Percentiles rank a stretch among this genome's conserved stretches.
Evolutionary conservation across 92 coral and sea anemone species (phyloP).

Genomic region (Porites divaricata): DNA sequence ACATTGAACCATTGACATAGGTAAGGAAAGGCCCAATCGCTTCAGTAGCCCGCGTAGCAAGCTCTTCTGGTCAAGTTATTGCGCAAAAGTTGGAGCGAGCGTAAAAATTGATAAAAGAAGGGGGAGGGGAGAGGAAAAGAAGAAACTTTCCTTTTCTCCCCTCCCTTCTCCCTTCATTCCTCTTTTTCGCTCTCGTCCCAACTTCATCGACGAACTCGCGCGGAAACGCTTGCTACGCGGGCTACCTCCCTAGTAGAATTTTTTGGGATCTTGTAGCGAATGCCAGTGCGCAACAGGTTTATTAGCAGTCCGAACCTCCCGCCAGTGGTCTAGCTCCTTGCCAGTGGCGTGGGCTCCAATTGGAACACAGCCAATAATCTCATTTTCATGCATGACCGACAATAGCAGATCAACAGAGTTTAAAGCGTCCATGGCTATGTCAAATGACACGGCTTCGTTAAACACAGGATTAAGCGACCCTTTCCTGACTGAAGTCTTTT

Average conservation of each 20-base stretch:
- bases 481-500: conserved; percentile 85
- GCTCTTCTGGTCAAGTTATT: no score
- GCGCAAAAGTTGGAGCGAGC: no score
- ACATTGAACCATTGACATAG: no score
- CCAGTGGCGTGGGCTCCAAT: conserved; percentile 84
- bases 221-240: not conserved
- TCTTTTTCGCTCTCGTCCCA: no score
- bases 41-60: no score
- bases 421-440: conserved; percentile 76
- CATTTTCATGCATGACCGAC: conserved; percentile 94
- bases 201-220: no score
- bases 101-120: no score
- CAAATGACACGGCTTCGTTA: conserved; percentile 93
- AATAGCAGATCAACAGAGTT: conserved; percentile 76
- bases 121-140: no score
- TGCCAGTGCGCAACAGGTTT: conserved; percentile 94
- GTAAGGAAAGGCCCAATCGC: no score
- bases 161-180: no score
- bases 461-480: conserved; percentile 87
- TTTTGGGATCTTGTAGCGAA: conserved; percentile 81
- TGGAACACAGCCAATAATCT: conserved; percentile 86
- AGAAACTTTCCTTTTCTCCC: no score
- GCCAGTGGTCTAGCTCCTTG: conserved; percentile 83
- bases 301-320: conserved; percentile 76
- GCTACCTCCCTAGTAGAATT: conserved; percentile 62